phyloP scores from a whole-genome alignment of 2,797 vertebrate genomes.

The Sorex maritimensis region DNA sequence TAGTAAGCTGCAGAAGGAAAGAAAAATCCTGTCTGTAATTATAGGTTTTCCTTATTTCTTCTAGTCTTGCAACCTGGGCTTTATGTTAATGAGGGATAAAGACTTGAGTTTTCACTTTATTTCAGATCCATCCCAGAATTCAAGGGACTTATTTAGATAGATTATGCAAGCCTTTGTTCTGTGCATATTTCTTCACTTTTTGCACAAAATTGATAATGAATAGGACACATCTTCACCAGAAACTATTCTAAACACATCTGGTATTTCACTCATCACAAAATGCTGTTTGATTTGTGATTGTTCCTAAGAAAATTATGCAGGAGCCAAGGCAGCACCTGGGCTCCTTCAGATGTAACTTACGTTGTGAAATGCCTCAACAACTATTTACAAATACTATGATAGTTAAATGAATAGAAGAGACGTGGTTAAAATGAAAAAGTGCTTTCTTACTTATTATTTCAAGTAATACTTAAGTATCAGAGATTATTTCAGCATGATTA shows the following conservation, averaged over 20 bases:
- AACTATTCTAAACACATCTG: neutral
- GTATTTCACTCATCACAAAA: neutral
- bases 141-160: neutral
- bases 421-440: neutral
- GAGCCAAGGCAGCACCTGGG: neutral
- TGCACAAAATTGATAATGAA: neutral
- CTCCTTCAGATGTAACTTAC: neutral
- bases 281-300: neutral
- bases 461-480: neutral
- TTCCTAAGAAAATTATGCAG: neutral
- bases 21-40: conserved; percentile 14
- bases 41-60: neutral
- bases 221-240: neutral
- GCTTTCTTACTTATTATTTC: neutral
- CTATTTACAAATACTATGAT: neutral
- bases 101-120: conserved; percentile 20
- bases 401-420: neutral
- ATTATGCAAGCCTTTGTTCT: neutral
- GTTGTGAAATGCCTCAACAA: neutral
- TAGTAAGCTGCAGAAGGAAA: conserved; percentile 78
- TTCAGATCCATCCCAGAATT: neutral
- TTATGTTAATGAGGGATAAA: neutral
- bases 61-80: neutral
- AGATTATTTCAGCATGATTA: neutral
- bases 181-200: neutral